These are phyloP conservation scores for Drosophila borborema DNA, from an alignment of 2,888 invertebrate species.

Conservation along the genomic window DNA sequence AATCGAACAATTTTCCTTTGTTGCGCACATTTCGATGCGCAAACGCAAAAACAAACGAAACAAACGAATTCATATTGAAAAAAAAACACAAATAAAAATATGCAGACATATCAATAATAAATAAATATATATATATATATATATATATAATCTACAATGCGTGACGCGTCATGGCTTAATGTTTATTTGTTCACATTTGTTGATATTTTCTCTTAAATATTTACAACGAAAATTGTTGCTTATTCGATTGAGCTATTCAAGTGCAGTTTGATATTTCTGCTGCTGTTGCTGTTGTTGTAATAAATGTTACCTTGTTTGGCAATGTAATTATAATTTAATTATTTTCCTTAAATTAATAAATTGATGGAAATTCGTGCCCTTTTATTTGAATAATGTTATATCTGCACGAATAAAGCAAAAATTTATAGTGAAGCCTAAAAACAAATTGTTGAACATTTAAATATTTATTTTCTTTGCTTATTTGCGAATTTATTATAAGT, in stretches of 20 bases:
- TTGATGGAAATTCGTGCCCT: background rate
- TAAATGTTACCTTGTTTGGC: background rate
- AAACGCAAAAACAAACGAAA: background rate
- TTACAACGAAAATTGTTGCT: conserved; percentile 1
- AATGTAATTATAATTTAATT: background rate
- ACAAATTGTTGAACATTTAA: background rate
- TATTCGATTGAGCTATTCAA: background rate
- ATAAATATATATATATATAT: background rate
- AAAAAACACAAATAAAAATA: conserved; percentile 4
- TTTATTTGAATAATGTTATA: background rate
- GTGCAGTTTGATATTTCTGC: background rate
- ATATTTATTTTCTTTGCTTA: background rate
- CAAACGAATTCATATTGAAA: conserved; percentile 2
- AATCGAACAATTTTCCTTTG: conserved; percentile 24
- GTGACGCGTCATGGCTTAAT: background rate
- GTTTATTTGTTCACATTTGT: conserved; percentile 5
- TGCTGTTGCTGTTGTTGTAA: too few relatives aligned
- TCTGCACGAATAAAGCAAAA: background rate
- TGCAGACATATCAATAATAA: background rate
- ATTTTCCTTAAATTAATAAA: background rate
- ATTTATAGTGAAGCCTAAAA: too few relatives aligned
- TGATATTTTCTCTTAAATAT: conserved; percentile 8
- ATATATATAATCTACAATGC: background rate
- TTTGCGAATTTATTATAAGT: background rate
- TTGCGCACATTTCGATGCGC: conserved; percentile 15